A percentile compares a stretch with the other conserved stretches of the same genome.
phyloP scores from a whole-genome alignment of 2,113 vertebrate species.

The Galeopterus variegatus region DNA sequence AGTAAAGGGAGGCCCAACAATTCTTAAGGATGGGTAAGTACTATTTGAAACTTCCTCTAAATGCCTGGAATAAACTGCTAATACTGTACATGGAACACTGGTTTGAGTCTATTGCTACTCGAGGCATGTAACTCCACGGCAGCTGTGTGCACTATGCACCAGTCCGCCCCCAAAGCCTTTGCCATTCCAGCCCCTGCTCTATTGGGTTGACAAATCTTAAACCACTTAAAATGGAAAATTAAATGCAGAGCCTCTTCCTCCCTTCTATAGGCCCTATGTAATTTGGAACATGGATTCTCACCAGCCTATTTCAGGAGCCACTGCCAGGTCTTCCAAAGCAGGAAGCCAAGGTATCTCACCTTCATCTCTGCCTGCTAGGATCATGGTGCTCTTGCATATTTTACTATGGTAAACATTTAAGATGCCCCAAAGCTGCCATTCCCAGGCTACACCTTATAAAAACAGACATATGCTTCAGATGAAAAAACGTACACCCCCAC shows the following conservation, averaged over 20 bases:
- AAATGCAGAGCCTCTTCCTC: background rate
- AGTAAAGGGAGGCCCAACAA: slow-evolving; percentile 25
- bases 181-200: background rate
- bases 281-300: background rate
- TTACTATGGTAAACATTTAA: slow-evolving; percentile 21
- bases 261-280: background rate
- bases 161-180: background rate
- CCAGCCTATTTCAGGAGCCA: background rate
- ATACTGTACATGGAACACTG: background rate
- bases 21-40: slow-evolving; percentile 57
- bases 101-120: background rate
- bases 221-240: slow-evolving; percentile 59
- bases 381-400: background rate
- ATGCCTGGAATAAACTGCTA: slow-evolving; percentile 43
- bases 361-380: background rate
- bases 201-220: background rate
- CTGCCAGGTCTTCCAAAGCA: background rate
- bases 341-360: background rate
- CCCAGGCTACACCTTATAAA: slow-evolving; percentile 56
- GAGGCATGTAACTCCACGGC: fast-evolving
- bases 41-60: slow-evolving; percentile 64
- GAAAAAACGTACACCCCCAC: background rate
- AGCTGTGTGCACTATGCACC: background rate
- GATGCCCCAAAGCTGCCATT: slow-evolving; percentile 49
- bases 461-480: background rate